Percentiles rank a stretch among this genome's conserved stretches.
phyloP scores from a whole-genome alignment of 1,140 invertebrate genomes.

The Trichomalopsis sarcophagae region DNA sequence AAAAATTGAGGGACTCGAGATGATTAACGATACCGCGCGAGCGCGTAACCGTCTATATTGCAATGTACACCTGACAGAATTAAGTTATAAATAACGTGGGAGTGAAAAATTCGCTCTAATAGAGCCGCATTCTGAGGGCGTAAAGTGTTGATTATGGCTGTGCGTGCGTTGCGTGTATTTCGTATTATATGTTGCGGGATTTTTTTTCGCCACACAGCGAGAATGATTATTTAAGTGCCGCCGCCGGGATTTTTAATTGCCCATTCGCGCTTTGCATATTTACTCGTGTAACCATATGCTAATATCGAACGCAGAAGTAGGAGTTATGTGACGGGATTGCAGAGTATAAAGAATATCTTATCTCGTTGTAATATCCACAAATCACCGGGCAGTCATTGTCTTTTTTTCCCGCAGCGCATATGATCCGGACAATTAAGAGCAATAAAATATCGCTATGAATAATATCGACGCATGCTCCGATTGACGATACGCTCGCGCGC shows the following conservation, averaged over 20 bases:
- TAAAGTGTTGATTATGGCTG: background rate
- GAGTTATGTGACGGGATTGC: background rate
- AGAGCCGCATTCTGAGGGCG: background rate
- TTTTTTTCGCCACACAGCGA: background rate
- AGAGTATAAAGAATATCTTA: background rate
- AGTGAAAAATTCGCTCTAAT: slow-evolving; percentile 20
- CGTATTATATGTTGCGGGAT: background rate
- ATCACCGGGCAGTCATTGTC: background rate
- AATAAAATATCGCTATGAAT: slow-evolving; percentile 1
- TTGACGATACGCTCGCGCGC: background rate
- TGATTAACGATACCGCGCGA: slow-evolving; percentile 28
- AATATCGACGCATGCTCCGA: background rate
- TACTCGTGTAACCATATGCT: slow-evolving; percentile 8
- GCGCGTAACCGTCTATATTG: slow-evolving; percentile 23
- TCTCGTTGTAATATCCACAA: slow-evolving; percentile 27
- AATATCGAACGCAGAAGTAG: slow-evolving; percentile 23
- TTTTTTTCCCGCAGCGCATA: background rate
- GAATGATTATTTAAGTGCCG: slow-evolving; percentile 4
- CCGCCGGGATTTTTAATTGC: slow-evolving; percentile 13
- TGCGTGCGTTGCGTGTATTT: background rate
- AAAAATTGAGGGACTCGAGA: background rate
- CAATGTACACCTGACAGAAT: slow-evolving; percentile 33
- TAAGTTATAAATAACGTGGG: slow-evolving; percentile 44
- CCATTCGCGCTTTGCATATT: slow-evolving; percentile 25
- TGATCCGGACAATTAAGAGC: background rate